These are phyloP conservation scores for Nephrotoma guestfalica DNA, from an alignment of 2,888 invertebrate species.

Conservation along the genomic window DNA sequence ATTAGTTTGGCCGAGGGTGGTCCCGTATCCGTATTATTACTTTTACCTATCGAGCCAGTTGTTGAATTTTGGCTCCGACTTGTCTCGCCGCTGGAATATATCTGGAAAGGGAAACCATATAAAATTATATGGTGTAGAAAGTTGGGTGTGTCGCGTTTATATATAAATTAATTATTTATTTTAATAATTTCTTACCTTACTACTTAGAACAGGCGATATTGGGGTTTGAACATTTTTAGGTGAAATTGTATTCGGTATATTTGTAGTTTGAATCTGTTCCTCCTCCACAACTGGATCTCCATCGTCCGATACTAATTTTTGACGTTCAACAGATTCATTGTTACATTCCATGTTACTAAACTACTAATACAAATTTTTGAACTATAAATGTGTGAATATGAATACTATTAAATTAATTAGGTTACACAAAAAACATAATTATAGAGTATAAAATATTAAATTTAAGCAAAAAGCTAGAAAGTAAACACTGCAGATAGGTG, in stretches of 20 bases:
- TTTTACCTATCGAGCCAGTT: constrained; percentile 29
- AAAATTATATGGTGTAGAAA: background rate
- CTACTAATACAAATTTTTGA: background rate
- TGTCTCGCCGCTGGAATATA: constrained; percentile 23
- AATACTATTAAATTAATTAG: background rate
- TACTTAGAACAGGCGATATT: constrained; percentile 26
- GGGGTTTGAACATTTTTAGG: constrained; percentile 28
- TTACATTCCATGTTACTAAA: constrained; percentile 27
- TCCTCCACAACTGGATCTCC: constrained; percentile 26
- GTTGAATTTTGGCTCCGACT: constrained; percentile 31
- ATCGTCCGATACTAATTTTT: constrained; percentile 30
- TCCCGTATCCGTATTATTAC: constrained; percentile 27
- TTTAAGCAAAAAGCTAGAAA: background rate
- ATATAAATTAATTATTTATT: background rate
- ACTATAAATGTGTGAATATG: background rate
- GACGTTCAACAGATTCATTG: constrained; percentile 32
- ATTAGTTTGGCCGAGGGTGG: constrained; percentile 26
- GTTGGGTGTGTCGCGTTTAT: background rate
- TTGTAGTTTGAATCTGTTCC: constrained; percentile 20
- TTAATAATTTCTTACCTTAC: constrained; percentile 19
- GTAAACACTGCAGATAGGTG: background rate
- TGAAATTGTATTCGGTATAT: constrained; percentile 19
- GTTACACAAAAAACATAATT: background rate
- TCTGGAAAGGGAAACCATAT: constrained; percentile 2
- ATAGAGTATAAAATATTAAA: background rate